phyloP scores from a whole-genome alignment of 2,888 invertebrate genomes.

The Eucera pruinosa region DNA sequence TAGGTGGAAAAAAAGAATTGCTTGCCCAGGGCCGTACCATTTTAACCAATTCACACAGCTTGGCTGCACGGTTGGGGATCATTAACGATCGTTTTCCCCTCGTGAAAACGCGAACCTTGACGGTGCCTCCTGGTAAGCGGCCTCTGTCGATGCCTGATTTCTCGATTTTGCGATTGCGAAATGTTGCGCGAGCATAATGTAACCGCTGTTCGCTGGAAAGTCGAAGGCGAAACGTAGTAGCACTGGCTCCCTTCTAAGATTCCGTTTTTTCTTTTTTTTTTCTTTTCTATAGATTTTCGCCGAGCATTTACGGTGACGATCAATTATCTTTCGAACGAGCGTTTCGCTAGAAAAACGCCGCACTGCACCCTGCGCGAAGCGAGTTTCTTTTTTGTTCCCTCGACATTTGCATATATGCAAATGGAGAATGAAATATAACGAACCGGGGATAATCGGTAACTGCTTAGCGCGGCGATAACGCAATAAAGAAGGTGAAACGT shows the following conservation, averaged over 20 bases:
- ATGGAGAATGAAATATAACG: slow-evolving; percentile 22
- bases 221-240: slow-evolving; percentile 27
- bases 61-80: slow-evolving; percentile 46
- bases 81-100: slow-evolving; percentile 63
- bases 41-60: slow-evolving; percentile 57
- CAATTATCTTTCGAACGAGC: slow-evolving; percentile 26
- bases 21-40: slow-evolving; percentile 53
- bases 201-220: slow-evolving; percentile 31
- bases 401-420: slow-evolving; percentile 39
- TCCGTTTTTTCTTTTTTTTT: neutral
- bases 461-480: neutral
- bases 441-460: slow-evolving; percentile 7
- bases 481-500: slow-evolving; percentile 24
- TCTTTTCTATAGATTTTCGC: neutral
- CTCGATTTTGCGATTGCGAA: slow-evolving; percentile 60
- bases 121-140: slow-evolving; percentile 6
- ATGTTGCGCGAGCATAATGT: slow-evolving; percentile 53
- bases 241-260: neutral
- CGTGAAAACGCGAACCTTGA: slow-evolving; percentile 54
- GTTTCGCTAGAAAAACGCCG: neutral
- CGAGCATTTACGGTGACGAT: neutral
- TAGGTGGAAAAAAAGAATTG: slow-evolving; percentile 54
- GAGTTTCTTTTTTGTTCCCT: slow-evolving; percentile 22
- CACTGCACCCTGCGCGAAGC: neutral
- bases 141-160: slow-evolving; percentile 38